Evolutionary conservation across 1,140 invertebrate genomes (phyloP).

Genomic region (Coelopa frigida): DNA sequence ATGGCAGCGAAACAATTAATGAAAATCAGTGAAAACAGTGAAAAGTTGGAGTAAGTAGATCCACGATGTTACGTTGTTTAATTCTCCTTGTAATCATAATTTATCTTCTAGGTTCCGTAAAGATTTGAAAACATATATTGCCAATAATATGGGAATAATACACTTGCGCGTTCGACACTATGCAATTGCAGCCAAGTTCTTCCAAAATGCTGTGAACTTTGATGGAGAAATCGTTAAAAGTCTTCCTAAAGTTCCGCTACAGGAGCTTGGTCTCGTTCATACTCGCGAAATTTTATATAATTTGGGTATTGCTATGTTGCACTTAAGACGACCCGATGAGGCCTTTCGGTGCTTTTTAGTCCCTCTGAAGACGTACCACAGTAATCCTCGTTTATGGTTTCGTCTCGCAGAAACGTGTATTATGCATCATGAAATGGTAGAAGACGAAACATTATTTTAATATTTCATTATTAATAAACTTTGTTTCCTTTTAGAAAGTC

Average conservation of each 20-base stretch:
- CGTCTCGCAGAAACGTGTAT: conserved; percentile 90
- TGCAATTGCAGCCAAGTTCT: conserved; percentile 76
- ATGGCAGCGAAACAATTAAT: conserved; percentile 49
- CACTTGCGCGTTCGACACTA: conserved; percentile 82
- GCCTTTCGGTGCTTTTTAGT: conserved; percentile 91
- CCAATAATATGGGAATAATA: conserved; percentile 85
- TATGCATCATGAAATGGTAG: conserved; percentile 59
- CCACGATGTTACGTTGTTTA: background rate
- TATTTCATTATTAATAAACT: no score
- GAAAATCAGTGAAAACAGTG: conserved; percentile 40
- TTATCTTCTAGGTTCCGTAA: background rate
- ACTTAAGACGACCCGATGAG: conserved; percentile 67
- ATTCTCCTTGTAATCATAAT: no score
- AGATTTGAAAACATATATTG: conserved; percentile 62
- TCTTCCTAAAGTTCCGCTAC: conserved; percentile 28
- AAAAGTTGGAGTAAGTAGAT: conserved; percentile 21
- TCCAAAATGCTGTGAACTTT: conserved; percentile 75
- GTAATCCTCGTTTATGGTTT: conserved; percentile 85
- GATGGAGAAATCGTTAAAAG: conserved; percentile 59
- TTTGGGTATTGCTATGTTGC: conserved; percentile 77
- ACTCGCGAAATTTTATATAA: conserved; percentile 84
- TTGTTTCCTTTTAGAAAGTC: no score
- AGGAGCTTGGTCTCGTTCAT: conserved; percentile 48
- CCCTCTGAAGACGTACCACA: conserved; percentile 75
- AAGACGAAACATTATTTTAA: no score